Evolutionary conservation across 2,888 invertebrate species (phyloP).

Genomic region (Bedellia somnulentella): DNA sequence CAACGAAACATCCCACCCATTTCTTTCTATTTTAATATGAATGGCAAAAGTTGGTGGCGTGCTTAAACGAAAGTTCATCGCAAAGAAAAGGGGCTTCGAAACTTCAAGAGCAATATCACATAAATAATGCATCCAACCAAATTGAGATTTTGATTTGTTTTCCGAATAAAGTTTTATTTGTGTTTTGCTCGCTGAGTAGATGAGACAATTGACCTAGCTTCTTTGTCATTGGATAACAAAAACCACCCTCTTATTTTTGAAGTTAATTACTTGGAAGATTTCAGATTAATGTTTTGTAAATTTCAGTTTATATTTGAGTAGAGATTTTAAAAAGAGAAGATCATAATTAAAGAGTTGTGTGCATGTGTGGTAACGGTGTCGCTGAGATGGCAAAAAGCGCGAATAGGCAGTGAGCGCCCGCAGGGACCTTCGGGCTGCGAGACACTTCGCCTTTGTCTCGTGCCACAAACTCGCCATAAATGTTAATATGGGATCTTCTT

Average conservation of each 20-base stretch:
- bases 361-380: too few species aligned
- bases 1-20: too few species aligned
- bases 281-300: too few species aligned
- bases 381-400: too few species aligned
- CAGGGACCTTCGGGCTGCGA: slow-evolving; percentile 14
- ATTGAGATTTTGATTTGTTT: slow-evolving; percentile 61
- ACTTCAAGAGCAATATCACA: slow-evolving; percentile 49
- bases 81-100: slow-evolving; percentile 44
- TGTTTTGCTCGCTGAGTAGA: slow-evolving; percentile 19
- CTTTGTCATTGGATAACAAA: slow-evolving; percentile 15
- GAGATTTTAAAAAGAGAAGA: too few species aligned
- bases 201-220: slow-evolving; percentile 22
- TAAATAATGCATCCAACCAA: slow-evolving; percentile 55
- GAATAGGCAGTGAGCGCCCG: too few species aligned
- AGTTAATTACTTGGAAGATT: slow-evolving; percentile 4
- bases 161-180: slow-evolving; percentile 54
- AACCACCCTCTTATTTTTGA: neutral
- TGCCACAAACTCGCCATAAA: slow-evolving; percentile 60
- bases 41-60: slow-evolving; percentile 35
- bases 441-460: slow-evolving; percentile 43
- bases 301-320: too few species aligned
- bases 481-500: slow-evolving; percentile 61
- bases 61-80: slow-evolving; percentile 38
- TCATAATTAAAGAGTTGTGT: too few species aligned
- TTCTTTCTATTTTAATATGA: slow-evolving; percentile 16